Evolutionary conservation across 2,888 invertebrate genomes (phyloP).

Genomic region (Galerucella pusilla): DNA sequence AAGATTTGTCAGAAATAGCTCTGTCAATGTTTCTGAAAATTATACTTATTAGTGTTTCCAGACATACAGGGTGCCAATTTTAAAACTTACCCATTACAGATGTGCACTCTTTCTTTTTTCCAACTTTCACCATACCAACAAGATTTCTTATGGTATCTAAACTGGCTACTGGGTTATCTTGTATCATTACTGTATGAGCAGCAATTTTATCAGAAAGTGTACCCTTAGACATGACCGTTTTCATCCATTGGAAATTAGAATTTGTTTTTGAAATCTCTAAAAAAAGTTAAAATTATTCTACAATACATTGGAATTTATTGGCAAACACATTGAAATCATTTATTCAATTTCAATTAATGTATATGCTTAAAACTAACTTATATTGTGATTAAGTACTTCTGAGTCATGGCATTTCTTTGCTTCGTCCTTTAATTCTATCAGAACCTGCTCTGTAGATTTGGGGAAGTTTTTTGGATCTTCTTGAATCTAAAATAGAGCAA

Average conservation of each 20-base stretch:
- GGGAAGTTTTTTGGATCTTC: conserved; percentile 66
- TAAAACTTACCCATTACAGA: conserved; percentile 71
- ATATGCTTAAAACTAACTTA: conserved; percentile 65
- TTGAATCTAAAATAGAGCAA: conserved; percentile 63
- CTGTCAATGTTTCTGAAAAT: conserved; percentile 78
- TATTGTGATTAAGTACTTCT: conserved; percentile 73
- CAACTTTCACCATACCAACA: conserved; percentile 80
- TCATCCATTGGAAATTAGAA: conserved; percentile 81
- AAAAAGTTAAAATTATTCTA: conserved; percentile 33
- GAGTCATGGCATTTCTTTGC: conserved; percentile 75
- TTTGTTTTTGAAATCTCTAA: conserved; percentile 69
- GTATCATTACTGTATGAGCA: conserved; percentile 82
- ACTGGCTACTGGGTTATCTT: conserved; percentile 86
- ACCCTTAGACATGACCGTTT: conserved; percentile 82
- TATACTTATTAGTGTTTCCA: neutral
- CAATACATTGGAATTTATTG: too few relatives aligned
- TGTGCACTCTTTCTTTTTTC: conserved; percentile 79
- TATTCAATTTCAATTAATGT: too few relatives aligned
- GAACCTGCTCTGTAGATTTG: conserved; percentile 67
- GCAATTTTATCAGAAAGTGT: conserved; percentile 88
- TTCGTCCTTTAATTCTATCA: conserved; percentile 72
- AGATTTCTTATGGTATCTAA: conserved; percentile 76
- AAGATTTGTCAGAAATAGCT: conserved; percentile 79
- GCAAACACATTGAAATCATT: too few relatives aligned
- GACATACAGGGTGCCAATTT: too few relatives aligned